Evolutionary conservation across 2,113 vertebrate species (phyloP), one percentile per base, ranked within the genome.

Genomic region (Pogona vitticeps): DNA sequence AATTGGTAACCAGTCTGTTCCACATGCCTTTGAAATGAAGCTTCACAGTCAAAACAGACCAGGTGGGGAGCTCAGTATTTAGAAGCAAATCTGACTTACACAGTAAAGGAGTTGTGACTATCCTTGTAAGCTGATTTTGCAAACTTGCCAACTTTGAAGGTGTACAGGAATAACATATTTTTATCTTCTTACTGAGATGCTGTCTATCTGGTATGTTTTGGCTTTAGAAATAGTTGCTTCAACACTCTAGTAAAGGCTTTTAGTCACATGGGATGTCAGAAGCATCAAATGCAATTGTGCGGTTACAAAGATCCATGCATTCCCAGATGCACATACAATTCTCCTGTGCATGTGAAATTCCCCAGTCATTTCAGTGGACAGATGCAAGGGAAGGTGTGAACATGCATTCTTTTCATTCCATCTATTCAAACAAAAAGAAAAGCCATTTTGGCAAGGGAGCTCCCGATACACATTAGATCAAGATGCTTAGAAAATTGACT

Each of bases 301-400:
- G 83, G 79, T 65, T n/a, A 67, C 84, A 88, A 26, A 79, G 10
- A 36, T 81, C 79, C 86, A 75, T 87, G 89, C 91, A 14, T 52
- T 84, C 33, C 70, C 80, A 76, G n/a, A 68, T 68, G n/a, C 21
- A 26, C 9, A 20, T 83, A 38, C 52, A 72, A 23, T 10, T 83
- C 56, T 40, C 38, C 56, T 58, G 31, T 13, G 17, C 42, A 42
- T 65, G 7, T 72, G 52, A 23, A 33, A 8, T 12, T 31, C 21
- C 26, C 42, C 15, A 77, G 2, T 78, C 20, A 71, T 20, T 71
- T 56, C 67, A 56, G 33, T 36, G 46, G 46, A 83, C 2, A 23
- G 6, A 17, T 42, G 13, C 38, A 83, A 72, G 15, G 21, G 21
- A 26, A 59, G 72, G 31, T 18, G 52, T 38, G 20, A 46, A 9